These are phyloP conservation scores for Mesitornis unicolor DNA, from an alignment of 2,113 vertebrate species.

Conservation along the genomic window DNA sequence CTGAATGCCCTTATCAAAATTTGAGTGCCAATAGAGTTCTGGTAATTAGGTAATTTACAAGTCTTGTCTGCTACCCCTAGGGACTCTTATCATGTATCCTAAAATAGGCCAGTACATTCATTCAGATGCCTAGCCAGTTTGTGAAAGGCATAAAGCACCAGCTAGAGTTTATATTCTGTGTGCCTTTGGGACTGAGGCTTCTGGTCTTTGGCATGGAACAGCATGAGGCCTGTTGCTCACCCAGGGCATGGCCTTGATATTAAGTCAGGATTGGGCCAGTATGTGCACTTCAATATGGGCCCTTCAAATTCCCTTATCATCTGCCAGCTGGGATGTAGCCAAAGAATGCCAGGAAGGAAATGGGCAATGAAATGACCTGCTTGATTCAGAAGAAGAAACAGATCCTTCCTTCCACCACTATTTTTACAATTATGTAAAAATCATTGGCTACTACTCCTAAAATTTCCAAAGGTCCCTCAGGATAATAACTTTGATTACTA, in stretches of 20 bases:
- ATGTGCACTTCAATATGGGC: neutral
- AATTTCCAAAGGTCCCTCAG: neutral
- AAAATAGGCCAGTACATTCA: neutral
- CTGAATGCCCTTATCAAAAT: neutral
- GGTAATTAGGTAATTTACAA: neutral
- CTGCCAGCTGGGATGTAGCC: neutral
- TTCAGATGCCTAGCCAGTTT: neutral
- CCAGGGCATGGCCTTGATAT: neutral
- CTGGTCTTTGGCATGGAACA: neutral
- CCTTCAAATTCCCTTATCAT: neutral
- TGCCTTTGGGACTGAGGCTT: neutral
- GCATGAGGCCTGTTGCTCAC: neutral
- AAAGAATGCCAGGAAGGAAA: neutral
- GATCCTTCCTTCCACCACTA: neutral
- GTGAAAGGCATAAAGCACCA: neutral
- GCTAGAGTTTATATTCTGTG: neutral
- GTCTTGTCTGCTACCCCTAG: neutral
- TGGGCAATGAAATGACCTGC: neutral
- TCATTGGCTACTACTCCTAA: neutral
- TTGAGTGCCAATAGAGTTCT: neutral
- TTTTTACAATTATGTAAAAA: neutral
- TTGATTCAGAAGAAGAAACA: neutral
- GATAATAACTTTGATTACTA: neutral
- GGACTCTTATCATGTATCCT: neutral
- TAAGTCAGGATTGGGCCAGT: neutral